These are phyloP conservation scores for Brachionus manjavacas DNA, from an alignment of 1,140 invertebrate species.

Conservation along the genomic window DNA sequence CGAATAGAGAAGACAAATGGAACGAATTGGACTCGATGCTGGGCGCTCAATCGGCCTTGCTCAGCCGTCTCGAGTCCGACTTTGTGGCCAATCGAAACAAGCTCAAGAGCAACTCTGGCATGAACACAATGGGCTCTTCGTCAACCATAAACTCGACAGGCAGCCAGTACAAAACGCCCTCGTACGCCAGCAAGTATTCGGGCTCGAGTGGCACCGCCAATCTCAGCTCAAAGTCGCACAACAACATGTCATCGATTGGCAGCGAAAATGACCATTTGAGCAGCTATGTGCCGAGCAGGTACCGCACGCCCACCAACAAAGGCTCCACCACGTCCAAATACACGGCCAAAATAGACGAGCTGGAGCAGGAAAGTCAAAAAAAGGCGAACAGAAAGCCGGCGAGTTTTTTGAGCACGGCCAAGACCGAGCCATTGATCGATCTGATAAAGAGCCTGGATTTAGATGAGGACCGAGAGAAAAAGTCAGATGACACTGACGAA, in stretches of 20 bases:
- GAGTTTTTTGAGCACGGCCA: conserved; percentile 16
- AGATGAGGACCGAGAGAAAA: neutral
- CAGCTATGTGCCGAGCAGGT: conserved; percentile 10
- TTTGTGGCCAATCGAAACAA: conserved; percentile 41
- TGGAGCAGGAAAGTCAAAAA: neutral
- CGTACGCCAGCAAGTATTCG: neutral
- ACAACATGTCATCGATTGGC: neutral
- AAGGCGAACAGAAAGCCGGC: neutral
- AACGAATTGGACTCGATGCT: conserved; percentile 40
- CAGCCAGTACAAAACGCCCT: neutral
- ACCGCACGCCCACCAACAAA: conserved; percentile 17
- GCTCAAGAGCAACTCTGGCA: neutral
- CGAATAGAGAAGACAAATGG: conserved; percentile 41
- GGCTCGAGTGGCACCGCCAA: neutral
- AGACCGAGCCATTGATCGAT: conserved; percentile 12
- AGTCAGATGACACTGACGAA: conserved; percentile 5
- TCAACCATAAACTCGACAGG: neutral
- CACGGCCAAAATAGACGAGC: conserved; percentile 8
- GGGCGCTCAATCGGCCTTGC: conserved; percentile 29
- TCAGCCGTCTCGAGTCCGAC: conserved; percentile 36
- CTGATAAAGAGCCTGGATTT: conserved; percentile 14
- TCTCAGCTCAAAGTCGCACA: conserved; percentile 10
- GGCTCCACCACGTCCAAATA: neutral
- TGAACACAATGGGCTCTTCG: neutral
- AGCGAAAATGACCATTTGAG: neutral